Evolutionary conservation across 2,888 invertebrate genomes (phyloP).

Genomic region (Punctoribates punctum): DNA sequence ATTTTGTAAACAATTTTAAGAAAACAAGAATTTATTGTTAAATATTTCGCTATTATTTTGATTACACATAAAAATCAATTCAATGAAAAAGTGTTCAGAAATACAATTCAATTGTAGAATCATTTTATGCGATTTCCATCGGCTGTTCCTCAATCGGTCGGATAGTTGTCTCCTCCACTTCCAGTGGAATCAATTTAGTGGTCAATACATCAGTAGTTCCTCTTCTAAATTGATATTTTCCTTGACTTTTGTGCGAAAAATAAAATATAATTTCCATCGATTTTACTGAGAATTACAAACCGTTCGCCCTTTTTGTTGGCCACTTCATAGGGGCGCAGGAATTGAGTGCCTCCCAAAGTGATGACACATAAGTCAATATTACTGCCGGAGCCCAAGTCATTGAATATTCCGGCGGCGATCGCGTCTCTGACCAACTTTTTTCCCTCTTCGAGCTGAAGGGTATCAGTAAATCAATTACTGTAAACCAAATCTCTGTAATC

Average conservation of each 20-base stretch:
- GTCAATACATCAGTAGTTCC: conserved; percentile 74
- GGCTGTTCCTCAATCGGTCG: conserved; percentile 2
- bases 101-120: background rate
- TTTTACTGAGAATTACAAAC: conserved; percentile 36
- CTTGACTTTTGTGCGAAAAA: conserved; percentile 51
- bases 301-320: conserved; percentile 67
- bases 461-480: background rate
- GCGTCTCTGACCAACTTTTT: conserved; percentile 85
- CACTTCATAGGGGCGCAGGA: conserved; percentile 79
- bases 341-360: conserved; percentile 72
- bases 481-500: too few relatives aligned
- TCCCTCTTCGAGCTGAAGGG: conserved; percentile 74
- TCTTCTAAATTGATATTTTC: conserved; percentile 68
- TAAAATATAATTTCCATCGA: too few relatives aligned
- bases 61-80: background rate
- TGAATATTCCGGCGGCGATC: conserved; percentile 94
- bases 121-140: conserved; percentile 39
- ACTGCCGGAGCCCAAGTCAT: conserved; percentile 94
- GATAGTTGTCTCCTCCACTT: conserved; percentile 43
- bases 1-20: conserved; percentile 1
- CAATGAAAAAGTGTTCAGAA: background rate
- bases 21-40: conserved; percentile 22
- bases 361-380: conserved; percentile 93
- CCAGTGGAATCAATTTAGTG: conserved; percentile 50
- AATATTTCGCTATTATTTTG: conserved; percentile 8